A percentile compares a stretch with the other conserved stretches of the same genome.
These are phyloP conservation scores for Byasa hedistus DNA, from an alignment of 2,888 invertebrate genomes.

Conservation along the genomic window DNA sequence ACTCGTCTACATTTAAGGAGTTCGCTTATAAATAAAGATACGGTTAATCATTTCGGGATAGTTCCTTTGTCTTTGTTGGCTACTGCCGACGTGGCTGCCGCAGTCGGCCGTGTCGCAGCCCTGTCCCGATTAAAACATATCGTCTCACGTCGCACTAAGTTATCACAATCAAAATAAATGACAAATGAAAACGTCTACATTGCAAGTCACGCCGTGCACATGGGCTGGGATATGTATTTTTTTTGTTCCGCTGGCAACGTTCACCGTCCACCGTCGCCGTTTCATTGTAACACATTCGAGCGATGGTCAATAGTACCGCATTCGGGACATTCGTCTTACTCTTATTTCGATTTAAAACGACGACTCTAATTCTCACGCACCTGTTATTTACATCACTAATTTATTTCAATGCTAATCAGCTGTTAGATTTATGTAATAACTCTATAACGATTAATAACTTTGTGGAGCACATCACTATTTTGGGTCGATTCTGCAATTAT, in stretches of 20 bases:
- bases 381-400: slow-evolving; percentile 52
- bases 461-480: background rate
- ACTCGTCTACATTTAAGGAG: too few relatives aligned
- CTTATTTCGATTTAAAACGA: slow-evolving; percentile 52
- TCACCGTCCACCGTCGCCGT: slow-evolving; percentile 61
- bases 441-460: slow-evolving; percentile 2
- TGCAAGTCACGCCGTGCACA: slow-evolving; percentile 70
- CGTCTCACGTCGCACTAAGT: slow-evolving; percentile 59
- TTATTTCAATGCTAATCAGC: slow-evolving; percentile 29
- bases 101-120: slow-evolving; percentile 29
- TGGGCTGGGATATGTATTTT: slow-evolving; percentile 41
- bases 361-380: slow-evolving; percentile 69
- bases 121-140: slow-evolving; percentile 55
- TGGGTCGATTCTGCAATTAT: background rate
- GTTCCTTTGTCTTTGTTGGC: background rate
- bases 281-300: slow-evolving; percentile 67
- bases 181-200: slow-evolving; percentile 75
- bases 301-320: slow-evolving; percentile 70
- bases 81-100: slow-evolving; percentile 1
- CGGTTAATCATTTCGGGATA: background rate
- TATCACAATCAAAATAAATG: slow-evolving; percentile 81
- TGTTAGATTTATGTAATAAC: background rate
- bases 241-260: slow-evolving; percentile 59
- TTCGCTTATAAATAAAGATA: background rate
- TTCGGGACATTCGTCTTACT: slow-evolving; percentile 59